phyloP scores from a whole-genome alignment of 2,888 invertebrate species.

The Cartodere bifasciata region DNA sequence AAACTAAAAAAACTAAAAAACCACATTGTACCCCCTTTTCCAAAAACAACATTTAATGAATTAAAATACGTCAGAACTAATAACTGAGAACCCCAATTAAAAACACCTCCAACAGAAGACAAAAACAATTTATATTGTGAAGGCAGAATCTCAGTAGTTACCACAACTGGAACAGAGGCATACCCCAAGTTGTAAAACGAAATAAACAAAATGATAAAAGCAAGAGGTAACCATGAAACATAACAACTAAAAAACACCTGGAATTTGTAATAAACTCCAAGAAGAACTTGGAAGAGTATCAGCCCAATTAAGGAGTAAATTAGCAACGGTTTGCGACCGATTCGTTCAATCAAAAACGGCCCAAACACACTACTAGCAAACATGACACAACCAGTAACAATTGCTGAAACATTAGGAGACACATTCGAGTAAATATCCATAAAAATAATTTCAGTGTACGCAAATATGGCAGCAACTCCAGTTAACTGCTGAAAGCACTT shows the following conservation, averaged over 20 bases:
- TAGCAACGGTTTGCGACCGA: conserved; percentile 58
- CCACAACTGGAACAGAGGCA: conserved; percentile 67
- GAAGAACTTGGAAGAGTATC: conserved; percentile 45
- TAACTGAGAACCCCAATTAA: conserved; percentile 64
- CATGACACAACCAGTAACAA: conserved; percentile 63
- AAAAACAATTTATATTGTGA: conserved; percentile 60
- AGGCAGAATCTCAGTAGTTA: conserved; percentile 71
- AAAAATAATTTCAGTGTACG: conserved; percentile 41
- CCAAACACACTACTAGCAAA: conserved; percentile 55
- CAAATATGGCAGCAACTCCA: conserved; percentile 17
- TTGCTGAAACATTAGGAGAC: conserved; percentile 50
- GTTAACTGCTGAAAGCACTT: conserved; percentile 19
- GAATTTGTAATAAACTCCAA: conserved; percentile 51
- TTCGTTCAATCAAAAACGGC: conserved; percentile 59
- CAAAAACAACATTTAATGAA: conserved; percentile 43
- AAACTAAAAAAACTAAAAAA: conserved; percentile 49
- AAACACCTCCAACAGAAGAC: conserved; percentile 59
- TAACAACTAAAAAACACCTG: too few relatives aligned
- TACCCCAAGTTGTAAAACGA: conserved; percentile 57
- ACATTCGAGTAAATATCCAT: conserved; percentile 46
- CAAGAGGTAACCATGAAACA: conserved; percentile 22
- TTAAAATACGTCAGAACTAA: conserved; percentile 62
- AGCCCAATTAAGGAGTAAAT: conserved; percentile 54
- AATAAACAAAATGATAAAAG: conserved; percentile 53
- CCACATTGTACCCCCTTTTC: conserved; percentile 56